Percentiles rank a stretch among this genome's conserved stretches.
These are phyloP conservation scores for Drosophila novamexicana DNA, from an alignment of 1,140 invertebrate genomes.

Conservation along the genomic window DNA sequence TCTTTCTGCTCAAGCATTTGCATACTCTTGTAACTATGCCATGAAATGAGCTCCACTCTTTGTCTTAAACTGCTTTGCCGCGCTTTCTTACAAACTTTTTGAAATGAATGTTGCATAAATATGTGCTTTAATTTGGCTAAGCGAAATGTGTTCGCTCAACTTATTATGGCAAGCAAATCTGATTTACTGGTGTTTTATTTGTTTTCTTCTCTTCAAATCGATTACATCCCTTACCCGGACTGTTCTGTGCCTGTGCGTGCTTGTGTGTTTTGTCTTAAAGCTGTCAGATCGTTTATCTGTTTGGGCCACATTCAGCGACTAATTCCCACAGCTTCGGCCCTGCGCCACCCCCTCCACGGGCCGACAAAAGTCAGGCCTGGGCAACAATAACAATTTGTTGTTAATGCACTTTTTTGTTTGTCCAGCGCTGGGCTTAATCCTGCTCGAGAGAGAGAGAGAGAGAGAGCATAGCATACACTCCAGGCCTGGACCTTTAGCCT, in stretches of 20 bases:
- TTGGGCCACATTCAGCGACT: slow-evolving; percentile 1
- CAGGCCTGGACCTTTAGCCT: background rate
- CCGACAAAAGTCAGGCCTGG: slow-evolving; percentile 35
- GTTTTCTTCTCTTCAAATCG: background rate
- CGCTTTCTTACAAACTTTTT: too few relatives aligned
- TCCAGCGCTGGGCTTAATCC: slow-evolving; percentile 19
- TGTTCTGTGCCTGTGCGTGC: background rate
- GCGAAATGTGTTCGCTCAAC: background rate
- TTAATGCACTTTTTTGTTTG: slow-evolving; percentile 70
- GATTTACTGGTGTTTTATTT: slow-evolving; percentile 25
- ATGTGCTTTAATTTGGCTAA: too few relatives aligned
- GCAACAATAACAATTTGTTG: slow-evolving; percentile 81
- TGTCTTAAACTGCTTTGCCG: too few relatives aligned
- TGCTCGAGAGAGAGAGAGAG: too few relatives aligned
- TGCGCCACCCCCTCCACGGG: background rate
- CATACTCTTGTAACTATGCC: too few relatives aligned
- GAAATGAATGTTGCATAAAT: too few relatives aligned
- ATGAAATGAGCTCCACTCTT: too few relatives aligned
- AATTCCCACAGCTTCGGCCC: slow-evolving; percentile 10
- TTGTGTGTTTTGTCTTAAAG: slow-evolving; percentile 9
- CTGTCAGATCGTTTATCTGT: slow-evolving; percentile 34
- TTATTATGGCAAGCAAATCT: slow-evolving; percentile 27
- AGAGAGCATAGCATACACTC: background rate
- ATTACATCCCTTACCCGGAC: background rate
- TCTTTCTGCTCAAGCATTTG: too few relatives aligned